These are phyloP conservation scores for Sesamia nonagrioides DNA, from an alignment of 1,140 invertebrate species.

Conservation along the genomic window DNA sequence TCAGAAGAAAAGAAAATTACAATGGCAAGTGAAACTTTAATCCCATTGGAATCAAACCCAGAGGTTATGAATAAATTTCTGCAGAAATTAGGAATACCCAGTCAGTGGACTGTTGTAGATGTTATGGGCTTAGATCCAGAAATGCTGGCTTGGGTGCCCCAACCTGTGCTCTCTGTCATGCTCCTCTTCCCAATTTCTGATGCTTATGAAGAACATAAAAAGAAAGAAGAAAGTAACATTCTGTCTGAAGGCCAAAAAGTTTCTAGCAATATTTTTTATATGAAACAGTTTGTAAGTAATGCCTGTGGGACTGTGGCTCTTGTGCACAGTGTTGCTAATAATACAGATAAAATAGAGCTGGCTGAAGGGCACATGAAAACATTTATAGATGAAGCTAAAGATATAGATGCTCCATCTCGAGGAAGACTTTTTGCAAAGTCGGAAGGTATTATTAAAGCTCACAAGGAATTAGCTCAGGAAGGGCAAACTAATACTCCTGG, in stretches of 20 bases:
- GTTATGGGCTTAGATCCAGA: slow-evolving; percentile 96
- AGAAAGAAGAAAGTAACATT: slow-evolving; percentile 90
- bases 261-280: slow-evolving; percentile 93
- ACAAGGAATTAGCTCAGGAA: slow-evolving; percentile 95
- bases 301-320: slow-evolving; percentile 98
- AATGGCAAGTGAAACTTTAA: slow-evolving; percentile 79
- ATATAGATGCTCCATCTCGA: slow-evolving; percentile 91
- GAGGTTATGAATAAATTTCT: slow-evolving; percentile 97
- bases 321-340: slow-evolving; percentile 95
- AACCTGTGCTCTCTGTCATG: slow-evolving; percentile 94
- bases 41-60: slow-evolving; percentile 97
- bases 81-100: slow-evolving; percentile 93
- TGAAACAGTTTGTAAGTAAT: slow-evolving; percentile 97
- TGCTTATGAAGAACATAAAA: slow-evolving; percentile 90
- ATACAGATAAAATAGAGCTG: slow-evolving; percentile 91
- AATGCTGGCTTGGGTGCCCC: slow-evolving; percentile 94
- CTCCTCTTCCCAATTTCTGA: slow-evolving; percentile 95
- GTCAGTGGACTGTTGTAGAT: slow-evolving; percentile 94
- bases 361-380: slow-evolving; percentile 92
- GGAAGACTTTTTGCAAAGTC: slow-evolving; percentile 92
- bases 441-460: slow-evolving; percentile 92
- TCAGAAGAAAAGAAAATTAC: slow-evolving; percentile 59
- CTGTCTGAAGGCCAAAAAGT: slow-evolving; percentile 89
- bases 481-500: slow-evolving; percentile 95
- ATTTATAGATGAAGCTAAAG: slow-evolving; percentile 93